Evolutionary conservation across 37 sponge, comb jelly and placozoan genomes (phyloP), one percentile per base, ranked within the genome.

Genomic region (Aplysina aerophoba): DNA sequence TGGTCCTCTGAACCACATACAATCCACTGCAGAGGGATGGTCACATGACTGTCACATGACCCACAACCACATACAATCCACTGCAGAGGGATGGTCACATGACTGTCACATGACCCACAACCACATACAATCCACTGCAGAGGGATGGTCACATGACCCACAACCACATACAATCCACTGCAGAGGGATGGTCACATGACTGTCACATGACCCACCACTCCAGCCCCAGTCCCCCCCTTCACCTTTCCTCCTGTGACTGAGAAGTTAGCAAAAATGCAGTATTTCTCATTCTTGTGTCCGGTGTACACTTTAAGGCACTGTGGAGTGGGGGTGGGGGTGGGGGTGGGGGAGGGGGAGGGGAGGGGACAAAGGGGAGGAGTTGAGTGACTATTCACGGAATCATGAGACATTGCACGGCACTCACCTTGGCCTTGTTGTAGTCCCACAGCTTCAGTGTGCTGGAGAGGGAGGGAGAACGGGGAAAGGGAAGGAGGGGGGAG

Each of bases 231-330:
- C n/a, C n/a, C n/a, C n/a, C n/a, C 55, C 38, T 85, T 27, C 37
- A 86, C 90, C 95, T 96, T 96, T 60, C 98, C 99, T 35, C 99
- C 96, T n/a, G 99, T 98, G 25, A 98, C 99, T n/a, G 95, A 94
- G 84, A 98, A 98, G 84, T 96, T 98, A 36, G 99, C 92, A 84
- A 98, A 98, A 1, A 98, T 82, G 59, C 99, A 98, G 71, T 94
- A 98, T 62, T 96, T 98, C 19, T 92, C 93, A 86, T 98, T 98
- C 90, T 96, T 94, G 90, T 98, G 99, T 55, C 99, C 99, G 53
- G 90, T 87, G 81, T 98, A 98, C 16, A 90, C 90, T 75, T 98
- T 98, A 37, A 98, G 87, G 54, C 96, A 96, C 95, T 94, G 84
- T 12, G 82, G 25, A 83, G 31, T 15, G 59, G 59, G 59, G 59